Conservation (phyloP, 2,888 invertebrate genomes). For the Electrophaes corylata region DNA sequence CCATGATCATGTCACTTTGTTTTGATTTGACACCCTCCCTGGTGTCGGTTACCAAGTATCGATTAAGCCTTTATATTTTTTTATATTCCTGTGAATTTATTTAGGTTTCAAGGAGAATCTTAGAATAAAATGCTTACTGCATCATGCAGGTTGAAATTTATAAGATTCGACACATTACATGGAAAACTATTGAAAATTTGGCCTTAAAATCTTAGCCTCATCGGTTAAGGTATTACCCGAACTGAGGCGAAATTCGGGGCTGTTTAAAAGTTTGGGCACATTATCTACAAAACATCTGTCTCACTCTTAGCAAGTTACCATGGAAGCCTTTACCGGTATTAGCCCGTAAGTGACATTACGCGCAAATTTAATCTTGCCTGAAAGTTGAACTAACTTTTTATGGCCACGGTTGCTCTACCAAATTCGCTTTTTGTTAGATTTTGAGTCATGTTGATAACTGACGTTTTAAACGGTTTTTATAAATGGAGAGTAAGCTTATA, state of each 20-base stretch:
- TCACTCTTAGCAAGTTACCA: slow-evolving; percentile 47
- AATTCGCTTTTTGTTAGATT: slow-evolving; percentile 2
- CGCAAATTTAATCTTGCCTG: slow-evolving; percentile 64
- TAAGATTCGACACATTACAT: neutral
- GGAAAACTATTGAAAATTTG: neutral
- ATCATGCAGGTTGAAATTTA: too few species aligned
- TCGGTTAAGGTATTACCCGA: slow-evolving; percentile 15
- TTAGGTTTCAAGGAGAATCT: too few species aligned
- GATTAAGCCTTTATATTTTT: too few species aligned
- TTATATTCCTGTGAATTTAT: too few species aligned
- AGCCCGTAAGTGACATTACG: slow-evolving; percentile 61
- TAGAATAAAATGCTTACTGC: too few species aligned
- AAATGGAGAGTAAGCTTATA: too few species aligned
- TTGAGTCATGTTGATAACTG: neutral
- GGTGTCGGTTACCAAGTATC: too few species aligned
- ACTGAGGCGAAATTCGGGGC: slow-evolving; percentile 9
- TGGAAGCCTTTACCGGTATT: slow-evolving; percentile 43
- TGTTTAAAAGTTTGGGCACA: slow-evolving; percentile 47
- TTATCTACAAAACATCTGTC: slow-evolving; percentile 53
- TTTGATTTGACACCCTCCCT: too few species aligned
- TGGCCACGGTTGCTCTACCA: slow-evolving; percentile 1
- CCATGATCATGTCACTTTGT: too few species aligned
- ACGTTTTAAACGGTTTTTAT: too few species aligned
- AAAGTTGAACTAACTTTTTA: slow-evolving; percentile 53
- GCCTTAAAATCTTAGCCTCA: slow-evolving; percentile 1